phyloP scores from a whole-genome alignment of 2,888 invertebrate genomes.

The Pristionchus mayeri region DNA sequence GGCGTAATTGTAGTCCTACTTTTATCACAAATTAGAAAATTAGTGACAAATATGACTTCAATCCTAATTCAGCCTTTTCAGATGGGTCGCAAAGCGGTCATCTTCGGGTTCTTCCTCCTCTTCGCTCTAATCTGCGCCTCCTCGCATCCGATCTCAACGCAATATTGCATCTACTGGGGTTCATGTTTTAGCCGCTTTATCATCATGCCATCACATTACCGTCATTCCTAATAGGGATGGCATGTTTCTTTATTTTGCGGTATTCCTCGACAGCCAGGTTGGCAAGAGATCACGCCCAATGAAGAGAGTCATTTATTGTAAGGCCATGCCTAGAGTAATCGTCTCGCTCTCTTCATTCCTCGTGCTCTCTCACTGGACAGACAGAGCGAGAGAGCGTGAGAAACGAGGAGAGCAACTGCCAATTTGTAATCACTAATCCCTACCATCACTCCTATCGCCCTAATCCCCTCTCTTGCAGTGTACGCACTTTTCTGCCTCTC shows the following conservation, averaged over 20 bases:
- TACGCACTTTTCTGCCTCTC: slow-evolving; percentile 23
- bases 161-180: background rate
- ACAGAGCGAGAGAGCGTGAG: too few species aligned
- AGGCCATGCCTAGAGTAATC: too few species aligned
- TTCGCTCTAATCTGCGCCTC: background rate
- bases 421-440: background rate
- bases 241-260: too few species aligned
- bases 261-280: too few species aligned
- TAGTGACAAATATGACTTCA: too few species aligned
- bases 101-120: background rate
- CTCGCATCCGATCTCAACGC: background rate
- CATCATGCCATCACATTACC: too few species aligned
- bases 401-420: too few species aligned
- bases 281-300: too few species aligned
- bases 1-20: background rate
- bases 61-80: background rate
- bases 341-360: too few species aligned
- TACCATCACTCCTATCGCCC: background rate
- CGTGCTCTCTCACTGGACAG: too few species aligned
- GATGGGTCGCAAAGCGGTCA: background rate
- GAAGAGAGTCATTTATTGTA: too few species aligned
- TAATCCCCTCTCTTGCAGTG: background rate
- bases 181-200: background rate
- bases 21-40: background rate
- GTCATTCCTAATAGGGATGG: too few species aligned